These are phyloP conservation scores for Thera obeliscata DNA, from an alignment of 2,888 invertebrate genomes.

Conservation along the genomic window DNA sequence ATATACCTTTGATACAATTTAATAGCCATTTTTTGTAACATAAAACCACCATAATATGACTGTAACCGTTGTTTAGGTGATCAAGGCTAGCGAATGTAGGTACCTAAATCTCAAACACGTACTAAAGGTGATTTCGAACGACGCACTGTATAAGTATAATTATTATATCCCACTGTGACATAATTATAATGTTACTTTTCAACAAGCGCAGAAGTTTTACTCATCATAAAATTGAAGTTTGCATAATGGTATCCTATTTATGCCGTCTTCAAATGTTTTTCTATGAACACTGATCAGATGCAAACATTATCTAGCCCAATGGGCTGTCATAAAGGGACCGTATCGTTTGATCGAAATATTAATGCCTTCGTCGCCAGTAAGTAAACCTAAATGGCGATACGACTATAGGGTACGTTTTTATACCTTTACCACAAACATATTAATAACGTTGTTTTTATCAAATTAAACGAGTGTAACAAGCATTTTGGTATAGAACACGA, in stretches of 20 bases:
- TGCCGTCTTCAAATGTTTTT: no score
- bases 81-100: not conserved
- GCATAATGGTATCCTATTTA: not conserved
- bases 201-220: not conserved
- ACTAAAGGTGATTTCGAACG: conserved; percentile 1
- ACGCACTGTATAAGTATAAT: not conserved
- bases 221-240: not conserved
- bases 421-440: no score
- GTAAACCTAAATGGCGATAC: no score
- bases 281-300: no score
- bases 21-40: not conserved
- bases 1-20: not conserved
- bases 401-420: no score
- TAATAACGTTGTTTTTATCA: no score
- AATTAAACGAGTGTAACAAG: no score
- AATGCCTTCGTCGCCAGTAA: no score
- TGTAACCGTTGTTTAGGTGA: not conserved
- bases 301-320: no score
- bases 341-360: no score
- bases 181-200: not conserved
- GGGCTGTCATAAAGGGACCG: no score
- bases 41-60: not conserved
- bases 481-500: no score
- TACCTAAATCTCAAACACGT: conserved; percentile 1
- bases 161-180: not conserved